Base-by-base conservation (phyloP, 2,797 vertebrate genomes). In the Zenarchopterus dispar region DNA sequence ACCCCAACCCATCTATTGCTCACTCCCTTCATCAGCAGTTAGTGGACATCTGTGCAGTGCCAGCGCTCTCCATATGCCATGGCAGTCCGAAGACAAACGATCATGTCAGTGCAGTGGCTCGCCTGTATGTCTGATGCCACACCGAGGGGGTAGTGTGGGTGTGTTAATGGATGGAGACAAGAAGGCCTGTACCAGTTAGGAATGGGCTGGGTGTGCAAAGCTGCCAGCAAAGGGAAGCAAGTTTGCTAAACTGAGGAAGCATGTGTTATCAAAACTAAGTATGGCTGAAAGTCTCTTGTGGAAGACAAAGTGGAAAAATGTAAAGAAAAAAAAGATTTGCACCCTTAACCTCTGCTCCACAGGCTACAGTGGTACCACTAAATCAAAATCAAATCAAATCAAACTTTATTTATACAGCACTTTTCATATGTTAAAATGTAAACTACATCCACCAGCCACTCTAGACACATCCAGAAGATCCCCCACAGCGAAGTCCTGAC, bases 11-110 rank as follows among this genome's bases (percentile, higher is more conserved):
- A 81, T 85, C 85, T 80, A 84, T 87, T 86, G 73, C 80, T 91
- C 90, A 82, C 84, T 85, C 77, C 77, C 83, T 86, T 87, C 88
- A 88, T 91, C 93, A 93, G 91, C 91, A 92, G 88, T 92, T 91
- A 90, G 89, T 73, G 85, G 89, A 93, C 92, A 93, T 92, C 92
- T 93, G 93, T 88, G 91, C 90, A 62, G 90, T 91, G 90, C 92
- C 90, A 91, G 85, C 86, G 84, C 82, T 77, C 87, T 89, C 89
- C 89, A 82, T 90, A 91, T 92, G 91, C 87, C 81, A 76, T 74
- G 57, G 83, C 79, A 75, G 87, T 80, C 70, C 68, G 80, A 92
- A 93, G 93, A 93, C 89, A 91, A 92, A 92, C 66, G 90, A 90
- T 77, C 75, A n/a, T 85, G 88, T 90, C 86, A 84, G 76, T 66